Base-by-base conservation (phyloP, 2,797 vertebrate genomes). In the Chelonia mydas region DNA sequence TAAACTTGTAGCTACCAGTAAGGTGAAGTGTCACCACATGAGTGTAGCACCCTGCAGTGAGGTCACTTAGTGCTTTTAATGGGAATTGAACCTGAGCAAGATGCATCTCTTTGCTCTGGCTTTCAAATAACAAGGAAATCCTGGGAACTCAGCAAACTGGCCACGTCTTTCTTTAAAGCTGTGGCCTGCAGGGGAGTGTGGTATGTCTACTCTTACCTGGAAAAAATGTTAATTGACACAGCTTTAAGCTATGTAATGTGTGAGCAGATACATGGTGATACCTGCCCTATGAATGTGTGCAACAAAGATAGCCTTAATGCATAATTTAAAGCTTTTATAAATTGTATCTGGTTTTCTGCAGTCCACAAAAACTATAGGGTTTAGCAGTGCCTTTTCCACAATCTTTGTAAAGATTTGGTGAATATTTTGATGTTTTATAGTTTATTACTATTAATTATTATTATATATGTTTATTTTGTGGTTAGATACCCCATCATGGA, bases 91-190 rank as follows among this genome's bases (percentile, higher is more conserved):
- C 65, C 25, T 41, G 87, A 59, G 27, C 1, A 76, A 68, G n/a
- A 37, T 37, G n/a, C n/a, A 68, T 68, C 33, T 68, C 19, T 68
- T 68, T 68, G n/a, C 86, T 31, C 1, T 80, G 2, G 27, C 3
- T 51, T 88, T 85, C 37, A 37, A 79, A 80, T 4, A 72, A 45
- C 0, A 0, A 2, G 45, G 27, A 3, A 82, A 77, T 59, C 54
- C 25, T 23, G 37, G 9, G 23, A 50, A 37, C 13, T 2, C 1
- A 74, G 23, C 5, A 84, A 41, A 72, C 8, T 21, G 49, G 1
- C 3, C 33, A 25, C 45, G 1, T n/a, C 57, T 59, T 59, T 31
- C 57, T 59, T 59, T 59, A 59, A 59, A 84, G n/a, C 28, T 74
- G 81, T 81, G 79, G 51, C 11, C n/a, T 53, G 33, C n/a, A 54